phyloP scores from a whole-genome alignment of 2,113 vertebrate species.

The Solea senegalensis region DNA sequence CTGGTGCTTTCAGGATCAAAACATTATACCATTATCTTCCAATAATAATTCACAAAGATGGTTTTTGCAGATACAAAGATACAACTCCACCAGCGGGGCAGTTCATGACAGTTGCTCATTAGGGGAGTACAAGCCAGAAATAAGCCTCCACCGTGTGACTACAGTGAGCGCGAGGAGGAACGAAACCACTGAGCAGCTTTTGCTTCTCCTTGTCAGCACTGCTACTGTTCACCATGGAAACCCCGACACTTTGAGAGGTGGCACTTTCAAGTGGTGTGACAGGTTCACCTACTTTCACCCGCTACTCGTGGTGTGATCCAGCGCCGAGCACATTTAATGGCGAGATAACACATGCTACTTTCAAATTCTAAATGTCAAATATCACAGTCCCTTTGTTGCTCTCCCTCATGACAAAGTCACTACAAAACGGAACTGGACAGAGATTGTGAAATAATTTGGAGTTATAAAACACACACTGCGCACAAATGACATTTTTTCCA shows the following conservation, averaged over 20 bases:
- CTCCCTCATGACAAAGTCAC: too few species aligned
- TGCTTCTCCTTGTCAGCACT: constrained; percentile 39
- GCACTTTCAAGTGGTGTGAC: constrained; percentile 18
- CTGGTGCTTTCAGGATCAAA: constrained; percentile 54
- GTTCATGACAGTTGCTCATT: constrained; percentile 58
- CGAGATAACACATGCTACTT: constrained; percentile 9
- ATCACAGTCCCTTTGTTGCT: not conserved
- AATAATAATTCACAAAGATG: constrained; percentile 12
- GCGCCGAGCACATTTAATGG: not conserved
- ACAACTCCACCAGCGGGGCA: constrained; percentile 40
- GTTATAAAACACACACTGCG: too few species aligned
- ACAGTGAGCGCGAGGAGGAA: constrained; percentile 30
- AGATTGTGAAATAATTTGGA: too few species aligned
- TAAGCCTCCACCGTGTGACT: constrained; percentile 29
- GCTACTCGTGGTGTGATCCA: constrained; percentile 16
- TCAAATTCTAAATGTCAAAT: constrained; percentile 6
- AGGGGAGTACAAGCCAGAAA: constrained; percentile 44
- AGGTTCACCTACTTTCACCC: constrained; percentile 17
- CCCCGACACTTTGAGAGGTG: constrained; percentile 24
- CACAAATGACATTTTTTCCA: too few species aligned
- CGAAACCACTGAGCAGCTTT: constrained; percentile 40
- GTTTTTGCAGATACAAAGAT: not conserved
- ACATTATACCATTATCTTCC: not conserved
- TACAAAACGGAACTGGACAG: too few species aligned
- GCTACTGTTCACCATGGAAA: constrained; percentile 57